Evolutionary conservation across 2,113 vertebrate genomes (phyloP).

Genomic region (Cricetomys ansorgei): DNA sequence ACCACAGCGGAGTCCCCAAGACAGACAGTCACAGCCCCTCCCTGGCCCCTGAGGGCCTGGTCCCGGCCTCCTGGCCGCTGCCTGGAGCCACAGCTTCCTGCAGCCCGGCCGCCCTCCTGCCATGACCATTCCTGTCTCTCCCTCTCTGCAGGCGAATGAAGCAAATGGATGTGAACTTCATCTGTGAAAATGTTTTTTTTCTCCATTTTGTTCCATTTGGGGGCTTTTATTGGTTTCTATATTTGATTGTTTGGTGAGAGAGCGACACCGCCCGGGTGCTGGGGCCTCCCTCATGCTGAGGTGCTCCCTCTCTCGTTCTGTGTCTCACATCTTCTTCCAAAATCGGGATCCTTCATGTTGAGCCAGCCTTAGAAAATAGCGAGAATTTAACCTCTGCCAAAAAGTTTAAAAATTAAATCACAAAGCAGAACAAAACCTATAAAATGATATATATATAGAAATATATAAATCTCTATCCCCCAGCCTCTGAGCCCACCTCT

Average conservation of each 20-base stretch:
- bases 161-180: conserved; percentile 87
- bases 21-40: conserved; percentile 40
- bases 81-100: not conserved
- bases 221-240: conserved; percentile 45
- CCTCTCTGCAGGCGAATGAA: conserved; percentile 86
- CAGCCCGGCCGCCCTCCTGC: not conserved
- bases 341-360: conserved; percentile 76
- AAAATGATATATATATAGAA: conserved; percentile 78
- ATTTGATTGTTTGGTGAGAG: conserved; percentile 69
- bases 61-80: not conserved
- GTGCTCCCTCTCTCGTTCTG: conserved; percentile 44
- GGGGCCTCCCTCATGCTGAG: not conserved
- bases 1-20: conserved; percentile 35
- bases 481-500: conserved; percentile 70
- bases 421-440: conserved; percentile 71
- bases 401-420: conserved; percentile 49
- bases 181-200: conserved; percentile 84
- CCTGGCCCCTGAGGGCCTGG: not conserved
- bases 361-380: conserved; percentile 84
- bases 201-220: conserved; percentile 78
- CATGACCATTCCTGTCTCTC: conserved; percentile 81
- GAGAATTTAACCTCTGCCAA: conserved; percentile 78
- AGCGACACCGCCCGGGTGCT: conserved; percentile 55
- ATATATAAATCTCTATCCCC: conserved; percentile 67
- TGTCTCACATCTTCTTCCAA: conserved; percentile 67